phyloP scores from a whole-genome alignment of 2,113 vertebrate species.

The Damaliscus lunatus region DNA sequence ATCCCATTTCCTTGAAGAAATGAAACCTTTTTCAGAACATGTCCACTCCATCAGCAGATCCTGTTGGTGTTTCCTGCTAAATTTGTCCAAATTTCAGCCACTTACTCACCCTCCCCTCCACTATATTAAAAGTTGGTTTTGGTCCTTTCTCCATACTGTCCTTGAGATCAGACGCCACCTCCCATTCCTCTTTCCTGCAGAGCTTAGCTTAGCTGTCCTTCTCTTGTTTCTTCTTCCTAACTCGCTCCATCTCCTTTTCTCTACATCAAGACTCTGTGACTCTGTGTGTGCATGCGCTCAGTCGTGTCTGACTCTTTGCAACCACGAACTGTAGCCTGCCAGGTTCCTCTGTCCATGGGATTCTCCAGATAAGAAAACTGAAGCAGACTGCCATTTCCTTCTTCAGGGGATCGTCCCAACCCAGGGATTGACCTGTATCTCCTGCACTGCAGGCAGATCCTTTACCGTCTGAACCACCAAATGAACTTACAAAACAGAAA shows the following conservation, averaged over 20 bases:
- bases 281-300: not conserved
- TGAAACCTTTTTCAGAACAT: slow-evolving; percentile 28
- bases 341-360: not conserved
- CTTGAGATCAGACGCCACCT: not conserved
- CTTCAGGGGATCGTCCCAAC: not conserved
- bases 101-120: not conserved
- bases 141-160: not conserved
- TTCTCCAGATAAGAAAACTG: not conserved
- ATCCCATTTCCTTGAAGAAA: slow-evolving; percentile 33
- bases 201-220: not conserved
- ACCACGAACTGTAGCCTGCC: not conserved
- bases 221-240: not conserved
- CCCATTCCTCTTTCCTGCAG: not conserved
- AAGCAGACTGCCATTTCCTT: not conserved
- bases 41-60: not conserved
- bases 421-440: not conserved
- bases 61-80: slow-evolving; percentile 11
- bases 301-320: not conserved
- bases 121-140: not conserved
- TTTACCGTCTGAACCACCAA: not conserved
- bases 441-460: not conserved
- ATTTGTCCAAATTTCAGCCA: not conserved
- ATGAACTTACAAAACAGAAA: not conserved
- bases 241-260: not conserved
- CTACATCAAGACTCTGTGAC: not conserved